Evolutionary conservation across 2,888 invertebrate species (phyloP).

Genomic region (Eristalis pertinax): DNA sequence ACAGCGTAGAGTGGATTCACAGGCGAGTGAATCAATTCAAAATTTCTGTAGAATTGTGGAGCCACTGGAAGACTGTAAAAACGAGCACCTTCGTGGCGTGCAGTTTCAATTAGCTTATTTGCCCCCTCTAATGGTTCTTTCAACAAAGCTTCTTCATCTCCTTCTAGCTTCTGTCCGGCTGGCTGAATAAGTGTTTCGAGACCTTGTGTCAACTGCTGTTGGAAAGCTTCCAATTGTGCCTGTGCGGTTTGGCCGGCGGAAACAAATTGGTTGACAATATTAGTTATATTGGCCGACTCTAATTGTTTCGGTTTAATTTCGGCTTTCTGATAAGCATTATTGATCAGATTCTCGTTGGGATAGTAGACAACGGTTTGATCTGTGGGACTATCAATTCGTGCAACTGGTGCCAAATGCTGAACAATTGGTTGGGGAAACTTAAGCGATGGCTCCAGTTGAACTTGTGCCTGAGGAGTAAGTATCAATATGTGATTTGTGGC

Average conservation of each 20-base stretch:
- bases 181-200: slow-evolving; percentile 55
- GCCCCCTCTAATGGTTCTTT: slow-evolving; percentile 23
- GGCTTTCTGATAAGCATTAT: slow-evolving; percentile 40
- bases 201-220: slow-evolving; percentile 55
- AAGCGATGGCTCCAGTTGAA: slow-evolving; percentile 78
- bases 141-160: slow-evolving; percentile 2
- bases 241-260: slow-evolving; percentile 55
- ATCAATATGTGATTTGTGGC: slow-evolving; percentile 77
- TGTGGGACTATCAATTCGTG: slow-evolving; percentile 77
- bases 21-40: slow-evolving; percentile 73
- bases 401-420: slow-evolving; percentile 78
- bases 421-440: slow-evolving; percentile 75
- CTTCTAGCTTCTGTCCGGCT: slow-evolving; percentile 67
- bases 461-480: slow-evolving; percentile 80
- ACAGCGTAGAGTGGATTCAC: slow-evolving; percentile 73
- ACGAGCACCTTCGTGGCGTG: slow-evolving; percentile 76
- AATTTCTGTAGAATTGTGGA: slow-evolving; percentile 80
- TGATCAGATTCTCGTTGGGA: slow-evolving; percentile 75
- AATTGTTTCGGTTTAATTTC: slow-evolving; percentile 43
- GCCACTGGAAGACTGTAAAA: slow-evolving; percentile 76
- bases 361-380: slow-evolving; percentile 80
- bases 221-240: slow-evolving; percentile 52
- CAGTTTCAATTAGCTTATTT: slow-evolving; percentile 83
- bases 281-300: slow-evolving; percentile 51
- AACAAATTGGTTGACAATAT: slow-evolving; percentile 59